A percentile compares a stretch with the other conserved stretches of the same genome.
phyloP scores from a whole-genome alignment of 2,797 vertebrate genomes.

The Dallia pectoralis region DNA sequence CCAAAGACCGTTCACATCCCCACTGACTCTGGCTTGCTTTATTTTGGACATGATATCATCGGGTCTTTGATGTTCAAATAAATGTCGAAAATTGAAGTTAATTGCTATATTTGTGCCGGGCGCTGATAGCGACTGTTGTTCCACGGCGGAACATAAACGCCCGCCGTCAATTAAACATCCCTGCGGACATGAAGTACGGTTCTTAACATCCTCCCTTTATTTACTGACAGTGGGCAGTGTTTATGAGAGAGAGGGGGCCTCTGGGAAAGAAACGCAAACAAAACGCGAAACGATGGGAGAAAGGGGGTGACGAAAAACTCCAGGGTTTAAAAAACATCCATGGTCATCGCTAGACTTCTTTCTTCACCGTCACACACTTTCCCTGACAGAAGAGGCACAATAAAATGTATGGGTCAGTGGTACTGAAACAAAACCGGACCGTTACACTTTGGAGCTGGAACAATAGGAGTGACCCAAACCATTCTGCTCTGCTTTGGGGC shows the following conservation, averaged over 20 bases:
- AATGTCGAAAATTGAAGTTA: constrained; percentile 79
- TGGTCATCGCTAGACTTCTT: constrained; percentile 63
- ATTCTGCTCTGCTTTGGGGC: constrained; percentile 81
- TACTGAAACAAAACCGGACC: constrained; percentile 84
- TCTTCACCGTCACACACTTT: constrained; percentile 79
- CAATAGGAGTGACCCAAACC: constrained; percentile 85
- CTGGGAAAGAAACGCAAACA: constrained; percentile 63
- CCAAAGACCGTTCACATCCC: constrained; percentile 72
- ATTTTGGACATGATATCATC: constrained; percentile 76
- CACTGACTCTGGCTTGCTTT: constrained; percentile 75
- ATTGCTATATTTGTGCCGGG: constrained; percentile 79
- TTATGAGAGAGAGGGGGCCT: constrained; percentile 53
- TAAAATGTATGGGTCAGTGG: constrained; percentile 88
- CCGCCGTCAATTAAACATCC: constrained; percentile 72
- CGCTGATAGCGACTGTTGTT: constrained; percentile 70
- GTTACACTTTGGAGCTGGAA: constrained; percentile 79
- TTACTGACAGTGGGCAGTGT: constrained; percentile 54
- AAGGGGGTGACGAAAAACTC: constrained; percentile 41
- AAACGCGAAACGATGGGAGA: constrained; percentile 62
- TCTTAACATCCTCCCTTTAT: constrained; percentile 70
- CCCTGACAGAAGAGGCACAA: constrained; percentile 83
- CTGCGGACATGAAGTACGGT: constrained; percentile 58
- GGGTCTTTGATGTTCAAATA: constrained; percentile 78
- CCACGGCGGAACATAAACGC: constrained; percentile 64
- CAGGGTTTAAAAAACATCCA: constrained; percentile 17